Evolutionary conservation across 2,797 vertebrate species (phyloP), one percentile per base, ranked within the genome.

Genomic region (Smutsia gigantea): DNA sequence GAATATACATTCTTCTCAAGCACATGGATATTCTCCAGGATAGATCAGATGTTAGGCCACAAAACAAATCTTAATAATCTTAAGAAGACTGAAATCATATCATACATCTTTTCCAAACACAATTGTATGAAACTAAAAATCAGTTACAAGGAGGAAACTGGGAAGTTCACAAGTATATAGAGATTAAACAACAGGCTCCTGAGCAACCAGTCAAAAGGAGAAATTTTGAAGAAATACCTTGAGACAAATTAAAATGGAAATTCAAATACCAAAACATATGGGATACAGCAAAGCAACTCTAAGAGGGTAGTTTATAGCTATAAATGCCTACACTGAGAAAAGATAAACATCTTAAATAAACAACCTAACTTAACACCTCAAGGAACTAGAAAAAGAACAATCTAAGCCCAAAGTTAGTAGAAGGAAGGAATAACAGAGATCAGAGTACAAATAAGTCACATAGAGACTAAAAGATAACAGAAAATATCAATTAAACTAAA

Each of bases 1-100:
- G 27, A 95, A 91, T 37, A 69, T 34, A 53, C 42, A 81, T 87
- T 87, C 51, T 87, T 95, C 61, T 95, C 84, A 59, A 88, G 37
- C 61, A 88, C 18, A 34, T 29, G 21, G 61, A 77, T 6, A 31
- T 77, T 88, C 18, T 31, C 34, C 13, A 69, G 84, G 53, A 42
- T 11, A 69, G 42, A 68, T 61, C 61, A 31, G 37, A 39, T 34
- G 10, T 75, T 82, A 42, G n/a, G n/a, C 29, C 77, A 77, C 42
- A 83, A 66, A 94, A 77, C n/a, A 82, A 88, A 71, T 71, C 46
- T 72, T 81, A 34, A 49, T 72, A 71, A 79, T 42, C 39, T 53
- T 42, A 88, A 77, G 18, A 79, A 72, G 68, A 75, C 15, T 74
- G 31, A 88, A 83, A 66, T 55, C 21, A 81, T 55, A 91, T 51